Evolutionary conservation across 2,113 vertebrate genomes (phyloP).

Genomic region (Bostrychus sinensis): DNA sequence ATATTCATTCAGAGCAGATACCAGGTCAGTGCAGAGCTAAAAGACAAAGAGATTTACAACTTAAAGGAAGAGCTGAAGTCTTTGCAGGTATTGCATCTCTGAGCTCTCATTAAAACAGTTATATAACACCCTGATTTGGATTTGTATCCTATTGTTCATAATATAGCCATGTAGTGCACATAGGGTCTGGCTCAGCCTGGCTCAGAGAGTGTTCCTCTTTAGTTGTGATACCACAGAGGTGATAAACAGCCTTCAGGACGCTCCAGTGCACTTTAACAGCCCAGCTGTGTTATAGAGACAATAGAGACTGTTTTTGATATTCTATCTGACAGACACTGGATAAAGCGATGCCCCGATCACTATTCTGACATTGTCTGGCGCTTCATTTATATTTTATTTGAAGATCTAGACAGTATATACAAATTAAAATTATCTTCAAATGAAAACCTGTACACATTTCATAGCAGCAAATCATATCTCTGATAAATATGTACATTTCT

Average conservation of each 20-base stretch:
- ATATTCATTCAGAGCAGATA: constrained; percentile 85
- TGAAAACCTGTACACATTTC: too few relatives aligned
- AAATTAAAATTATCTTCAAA: constrained; percentile 7
- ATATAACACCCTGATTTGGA: background rate
- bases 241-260: constrained; percentile 68
- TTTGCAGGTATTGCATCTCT: constrained; percentile 84
- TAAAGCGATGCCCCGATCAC: constrained; percentile 42
- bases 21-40: constrained; percentile 86
- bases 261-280: constrained; percentile 72
- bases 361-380: constrained; percentile 45
- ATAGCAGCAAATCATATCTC: too few relatives aligned
- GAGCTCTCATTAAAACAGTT: background rate
- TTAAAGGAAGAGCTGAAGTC: constrained; percentile 90
- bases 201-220: constrained; percentile 35
- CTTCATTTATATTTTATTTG: constrained; percentile 57
- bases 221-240: constrained; percentile 71
- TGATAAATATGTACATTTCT: too few relatives aligned
- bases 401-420: constrained; percentile 33
- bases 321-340: constrained; percentile 62
- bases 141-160: background rate
- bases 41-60: constrained; percentile 91
- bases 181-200: constrained; percentile 47
- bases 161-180: constrained; percentile 51
- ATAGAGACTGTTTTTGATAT: constrained; percentile 72
- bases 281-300: constrained; percentile 57